These are phyloP conservation scores for Mormyrus hasselquistii DNA, from an alignment of 2,797 vertebrate genomes.

Conservation along the genomic window DNA sequence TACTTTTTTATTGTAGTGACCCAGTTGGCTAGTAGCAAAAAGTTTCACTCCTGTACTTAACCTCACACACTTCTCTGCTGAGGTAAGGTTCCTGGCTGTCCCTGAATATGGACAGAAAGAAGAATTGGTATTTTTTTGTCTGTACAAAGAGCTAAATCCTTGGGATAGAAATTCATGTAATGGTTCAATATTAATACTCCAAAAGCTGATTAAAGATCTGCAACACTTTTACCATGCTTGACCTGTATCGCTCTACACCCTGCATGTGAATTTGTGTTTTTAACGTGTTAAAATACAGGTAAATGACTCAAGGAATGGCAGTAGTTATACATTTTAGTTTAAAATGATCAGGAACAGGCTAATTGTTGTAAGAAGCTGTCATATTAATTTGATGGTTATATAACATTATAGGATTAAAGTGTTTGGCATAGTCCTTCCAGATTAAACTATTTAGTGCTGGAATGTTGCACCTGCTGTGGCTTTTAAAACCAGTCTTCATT, in stretches of 20 bases:
- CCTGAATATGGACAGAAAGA: not conserved
- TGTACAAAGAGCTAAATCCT: not conserved
- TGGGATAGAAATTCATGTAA: not conserved
- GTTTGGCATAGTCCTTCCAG: not conserved
- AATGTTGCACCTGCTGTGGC: not conserved
- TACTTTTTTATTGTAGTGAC: not conserved
- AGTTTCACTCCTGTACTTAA: not conserved
- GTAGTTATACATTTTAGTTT: not conserved
- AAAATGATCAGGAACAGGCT: not conserved
- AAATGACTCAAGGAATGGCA: not conserved
- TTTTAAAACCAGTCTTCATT: not conserved
- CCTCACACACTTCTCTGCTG: not conserved
- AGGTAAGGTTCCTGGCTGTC: not conserved
- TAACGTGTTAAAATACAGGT: not conserved
- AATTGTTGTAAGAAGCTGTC: not conserved
- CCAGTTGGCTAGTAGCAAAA: not conserved
- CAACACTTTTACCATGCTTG: not conserved
- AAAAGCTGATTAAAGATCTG: not conserved
- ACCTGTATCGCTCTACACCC: not conserved
- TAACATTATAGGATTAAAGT: not conserved
- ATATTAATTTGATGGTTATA: not conserved
- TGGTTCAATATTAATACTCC: not conserved
- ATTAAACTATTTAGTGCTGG: not conserved
- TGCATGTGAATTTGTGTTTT: not conserved
- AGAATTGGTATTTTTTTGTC: not conserved